Conservation (phyloP, 2,797 vertebrate genomes). For the Nothura maculosa region DNA sequence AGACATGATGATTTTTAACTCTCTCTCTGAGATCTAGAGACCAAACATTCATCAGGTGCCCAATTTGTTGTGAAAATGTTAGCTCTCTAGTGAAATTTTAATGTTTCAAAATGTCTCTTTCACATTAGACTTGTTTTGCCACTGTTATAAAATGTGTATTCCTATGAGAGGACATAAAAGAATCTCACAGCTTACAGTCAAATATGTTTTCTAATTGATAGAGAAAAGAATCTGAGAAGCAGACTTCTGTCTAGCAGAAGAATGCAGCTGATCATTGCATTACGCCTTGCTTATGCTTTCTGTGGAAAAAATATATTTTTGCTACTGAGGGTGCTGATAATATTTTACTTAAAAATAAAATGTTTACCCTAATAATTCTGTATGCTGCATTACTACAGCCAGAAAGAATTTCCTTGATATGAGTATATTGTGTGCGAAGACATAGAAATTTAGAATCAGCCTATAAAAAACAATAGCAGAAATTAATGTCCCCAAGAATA, state of each 20-base stretch:
- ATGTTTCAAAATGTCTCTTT: conserved; percentile 45
- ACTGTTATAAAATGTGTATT: background rate
- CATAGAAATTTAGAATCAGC: background rate
- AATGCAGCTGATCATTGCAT: background rate
- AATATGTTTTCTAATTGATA: background rate
- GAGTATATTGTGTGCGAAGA: background rate
- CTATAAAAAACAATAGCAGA: background rate
- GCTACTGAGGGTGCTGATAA: background rate
- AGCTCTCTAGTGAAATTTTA: conserved; percentile 46
- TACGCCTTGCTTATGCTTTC: background rate
- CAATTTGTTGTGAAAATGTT: conserved; percentile 66
- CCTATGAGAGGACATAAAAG: background rate
- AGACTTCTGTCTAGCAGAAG: background rate
- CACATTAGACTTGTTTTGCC: conserved; percentile 10
- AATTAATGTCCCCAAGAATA: background rate
- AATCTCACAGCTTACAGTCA: background rate
- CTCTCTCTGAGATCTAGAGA: conserved; percentile 27
- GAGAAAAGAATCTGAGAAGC: background rate
- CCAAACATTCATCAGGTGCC: conserved; percentile 51
- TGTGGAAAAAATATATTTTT: background rate
- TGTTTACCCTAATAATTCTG: background rate
- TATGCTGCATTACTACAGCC: background rate
- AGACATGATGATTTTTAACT: conserved; percentile 47
- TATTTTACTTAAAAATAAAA: background rate
- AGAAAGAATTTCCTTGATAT: background rate